Evolutionary conservation across 2,888 invertebrate species (phyloP), one percentile per base, ranked within the genome.

Genomic region (Cantharis rustica): DNA sequence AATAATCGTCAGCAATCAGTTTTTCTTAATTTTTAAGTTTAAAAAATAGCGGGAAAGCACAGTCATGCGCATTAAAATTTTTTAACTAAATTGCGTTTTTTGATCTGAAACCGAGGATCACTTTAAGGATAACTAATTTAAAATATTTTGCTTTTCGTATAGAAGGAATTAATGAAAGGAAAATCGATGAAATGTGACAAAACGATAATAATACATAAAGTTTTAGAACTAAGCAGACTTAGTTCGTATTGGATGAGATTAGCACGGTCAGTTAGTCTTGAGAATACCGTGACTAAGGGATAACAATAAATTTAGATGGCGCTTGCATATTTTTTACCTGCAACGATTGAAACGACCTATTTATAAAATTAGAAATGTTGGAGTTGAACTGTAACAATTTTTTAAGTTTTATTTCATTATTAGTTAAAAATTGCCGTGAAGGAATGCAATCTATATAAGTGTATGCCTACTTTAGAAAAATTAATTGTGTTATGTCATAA

Each of bases 211-310:
- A 64, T 17, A 5, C 13, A 64, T 17, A 17, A 17, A 64, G 17
- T 17, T 64, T 61, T 61, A 47, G 31, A 31, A 27, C 27, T 70
- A 64, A 61, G 23, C 71, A 11, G 61, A 69, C 61, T 74, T 66
- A 20, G 62, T 75, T 71, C 75, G 61, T 62, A 72, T 77, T 72
- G 61, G 61, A 74, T 72, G 77, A 80, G 79, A 81, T 82, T 82
- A 81, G 79, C 76, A 80, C 78, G 80, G 79, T 75, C 80, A 80
- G 79, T 82, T 81, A 80, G 80, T 75, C 75, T 79, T 79, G 69
- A 79, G 76, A 82, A 81, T 77, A 81, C 72, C 80, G 79, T 79
- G 77, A 74, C 79, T 74, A 77, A 79, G 78, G 78, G 79, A 75
- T 79, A 79, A 80, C 79, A 81, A 80, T 76, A 75, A 77, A 78